These are phyloP conservation scores for Drosophila kurseongensis DNA, from an alignment of 1,140 invertebrate species.

Conservation along the genomic window DNA sequence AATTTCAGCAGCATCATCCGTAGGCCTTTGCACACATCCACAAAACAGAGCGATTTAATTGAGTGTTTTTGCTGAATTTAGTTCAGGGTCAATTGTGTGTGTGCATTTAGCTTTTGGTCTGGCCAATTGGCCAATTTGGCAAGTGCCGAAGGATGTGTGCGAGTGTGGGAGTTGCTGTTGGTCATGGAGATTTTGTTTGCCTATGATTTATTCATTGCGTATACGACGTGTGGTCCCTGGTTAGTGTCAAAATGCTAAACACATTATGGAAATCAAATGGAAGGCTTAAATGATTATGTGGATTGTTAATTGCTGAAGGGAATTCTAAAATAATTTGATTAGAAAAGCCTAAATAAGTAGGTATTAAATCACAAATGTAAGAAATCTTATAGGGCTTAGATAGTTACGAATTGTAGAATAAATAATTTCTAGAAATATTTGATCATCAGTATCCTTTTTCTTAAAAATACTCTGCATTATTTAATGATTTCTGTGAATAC, in stretches of 20 bases:
- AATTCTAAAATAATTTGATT: background rate
- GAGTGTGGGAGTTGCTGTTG: constrained; percentile 13
- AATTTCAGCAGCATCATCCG: constrained; percentile 54
- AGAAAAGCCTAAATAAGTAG: background rate
- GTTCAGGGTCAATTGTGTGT: constrained; percentile 75
- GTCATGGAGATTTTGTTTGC: constrained; percentile 18
- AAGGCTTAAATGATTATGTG: constrained; percentile 17
- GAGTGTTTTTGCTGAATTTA: constrained; percentile 67
- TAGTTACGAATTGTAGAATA: no score
- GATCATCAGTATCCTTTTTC: no score
- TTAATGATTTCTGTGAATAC: background rate
- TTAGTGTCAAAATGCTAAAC: constrained; percentile 30
- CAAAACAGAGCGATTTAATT: constrained; percentile 55
- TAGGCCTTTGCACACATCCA: constrained; percentile 36
- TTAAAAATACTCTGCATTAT: no score
- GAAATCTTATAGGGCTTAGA: no score
- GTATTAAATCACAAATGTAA: no score
- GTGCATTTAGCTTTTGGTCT: constrained; percentile 58
- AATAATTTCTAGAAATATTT: no score
- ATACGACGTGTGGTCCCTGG: constrained; percentile 60
- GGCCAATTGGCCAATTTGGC: constrained; percentile 66
- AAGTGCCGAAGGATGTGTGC: constrained; percentile 8
- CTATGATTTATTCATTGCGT: constrained; percentile 71
- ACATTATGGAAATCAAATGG: constrained; percentile 30
- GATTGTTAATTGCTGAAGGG: background rate